Base-by-base conservation (phyloP, 2,797 vertebrate species). In the Lindbergichthys nudifrons region DNA sequence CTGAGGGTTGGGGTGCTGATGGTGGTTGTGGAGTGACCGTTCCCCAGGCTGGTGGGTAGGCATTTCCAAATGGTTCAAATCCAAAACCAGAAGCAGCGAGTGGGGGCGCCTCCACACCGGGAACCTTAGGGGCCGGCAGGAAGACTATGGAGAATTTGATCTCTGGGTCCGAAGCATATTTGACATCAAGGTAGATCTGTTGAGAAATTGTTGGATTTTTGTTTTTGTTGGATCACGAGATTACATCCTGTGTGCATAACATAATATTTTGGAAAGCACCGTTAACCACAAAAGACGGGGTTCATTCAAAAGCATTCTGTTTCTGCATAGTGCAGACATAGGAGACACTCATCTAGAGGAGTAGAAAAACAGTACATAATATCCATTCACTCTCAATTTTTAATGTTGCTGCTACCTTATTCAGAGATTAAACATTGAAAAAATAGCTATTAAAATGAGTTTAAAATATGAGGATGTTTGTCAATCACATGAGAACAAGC, bases 101-200 rank as follows among this genome's bases (percentile, higher is more conserved):
- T 3, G 72, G 80, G 14, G 72, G 58, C 4, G 54, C 60, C 23
- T 10, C 21, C 23, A 18, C 2, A 43, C 41, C 43, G 41, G 65
- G 15, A 58, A 45, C 10, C 42, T 62, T 26, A 53, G n/a, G 0
- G 4, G 73, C 79, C 39, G 68, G 75, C 57, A 94, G 78, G 73
- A 95, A 78, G 73, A 91, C 66, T 2, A 95, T 75, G 10, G 89
- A 80, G 57, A 95, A 90, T 67, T 94, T 94, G 72, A 95, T 86
- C 84, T 92, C 67, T 42, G 92, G 93, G 74, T 95, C 90, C 11
- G 66, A 81, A 10, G 91, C 87, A 70, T 90, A 95, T 60, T 93
- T 93, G 10, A 95, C 70, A 45, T 94, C 92, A 18, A 95, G 88
- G 78, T 87, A 91, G 7, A 95, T 90, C 94, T 95, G 85, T 48